These are phyloP conservation scores for Holcopasites calliopsidis DNA, from an alignment of 1,140 invertebrate species.

Conservation along the genomic window DNA sequence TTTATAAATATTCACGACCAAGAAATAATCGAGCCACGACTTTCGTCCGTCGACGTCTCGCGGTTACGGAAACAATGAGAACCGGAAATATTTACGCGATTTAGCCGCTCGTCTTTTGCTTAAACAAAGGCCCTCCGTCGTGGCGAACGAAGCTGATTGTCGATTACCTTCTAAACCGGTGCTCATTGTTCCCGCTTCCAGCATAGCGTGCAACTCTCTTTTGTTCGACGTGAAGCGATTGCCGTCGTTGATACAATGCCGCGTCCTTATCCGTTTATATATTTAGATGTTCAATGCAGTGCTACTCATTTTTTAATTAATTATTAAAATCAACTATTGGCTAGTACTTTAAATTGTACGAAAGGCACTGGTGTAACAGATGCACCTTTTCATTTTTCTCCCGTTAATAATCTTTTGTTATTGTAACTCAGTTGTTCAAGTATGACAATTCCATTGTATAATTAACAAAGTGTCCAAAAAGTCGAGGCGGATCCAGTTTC, in stretches of 20 bases:
- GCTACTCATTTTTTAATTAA: too few species aligned
- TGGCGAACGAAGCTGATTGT: constrained; percentile 56
- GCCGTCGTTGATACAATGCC: constrained; percentile 15
- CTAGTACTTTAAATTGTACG: too few species aligned
- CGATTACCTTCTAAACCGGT: constrained; percentile 23
- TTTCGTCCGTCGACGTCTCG: neutral
- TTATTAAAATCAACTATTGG: too few species aligned
- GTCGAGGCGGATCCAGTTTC: neutral
- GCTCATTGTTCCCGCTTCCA: constrained; percentile 48
- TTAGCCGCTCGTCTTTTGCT: constrained; percentile 40
- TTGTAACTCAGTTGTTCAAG: too few species aligned
- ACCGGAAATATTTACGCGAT: constrained; percentile 50
- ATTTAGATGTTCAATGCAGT: too few species aligned
- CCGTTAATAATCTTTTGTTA: too few species aligned
- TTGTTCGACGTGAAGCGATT: constrained; percentile 1
- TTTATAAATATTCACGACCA: neutral
- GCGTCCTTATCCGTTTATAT: too few species aligned
- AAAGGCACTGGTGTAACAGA: too few species aligned
- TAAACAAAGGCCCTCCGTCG: neutral
- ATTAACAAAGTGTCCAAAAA: too few species aligned
- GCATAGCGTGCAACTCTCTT: constrained; percentile 18
- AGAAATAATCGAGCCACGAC: neutral
- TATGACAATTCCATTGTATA: too few species aligned
- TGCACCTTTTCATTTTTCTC: too few species aligned
- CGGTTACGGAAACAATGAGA: neutral